These are phyloP conservation scores for Anolis sagrei DNA, from an alignment of 2,113 vertebrate genomes.

Conservation along the genomic window DNA sequence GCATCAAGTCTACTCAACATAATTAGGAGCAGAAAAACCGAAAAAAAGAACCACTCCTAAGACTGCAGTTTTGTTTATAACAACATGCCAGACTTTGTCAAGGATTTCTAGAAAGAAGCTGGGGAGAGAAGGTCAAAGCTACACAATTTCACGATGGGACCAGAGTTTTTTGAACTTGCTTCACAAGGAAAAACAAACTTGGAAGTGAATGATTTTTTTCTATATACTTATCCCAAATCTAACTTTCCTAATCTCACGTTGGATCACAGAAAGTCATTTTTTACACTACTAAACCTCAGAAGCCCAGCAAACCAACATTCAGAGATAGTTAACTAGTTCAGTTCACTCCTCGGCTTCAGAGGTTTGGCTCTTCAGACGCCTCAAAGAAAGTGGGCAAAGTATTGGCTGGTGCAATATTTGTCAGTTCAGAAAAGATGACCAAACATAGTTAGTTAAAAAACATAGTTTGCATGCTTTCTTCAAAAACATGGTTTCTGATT, in stretches of 20 bases:
- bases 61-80: conserved; percentile 32
- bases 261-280: neutral
- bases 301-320: neutral
- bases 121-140: neutral
- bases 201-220: neutral
- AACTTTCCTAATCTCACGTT: neutral
- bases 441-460: neutral
- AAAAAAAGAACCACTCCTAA: neutral
- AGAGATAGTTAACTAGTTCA: neutral
- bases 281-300: neutral
- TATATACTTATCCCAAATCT: neutral
- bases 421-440: neutral
- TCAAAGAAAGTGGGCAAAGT: neutral
- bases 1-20: conserved; percentile 34
- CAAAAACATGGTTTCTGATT: neutral
- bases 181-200: neutral
- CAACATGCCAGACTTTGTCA: conserved; percentile 18
- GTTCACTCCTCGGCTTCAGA: neutral
- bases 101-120: neutral
- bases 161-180: neutral
- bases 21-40: conserved; percentile 39
- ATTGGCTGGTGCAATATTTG: neutral
- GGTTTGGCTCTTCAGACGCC: neutral
- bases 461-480: neutral
- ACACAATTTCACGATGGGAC: neutral